Conservation (phyloP, 2,888 invertebrate species). For the Aphodius granarius region DNA sequence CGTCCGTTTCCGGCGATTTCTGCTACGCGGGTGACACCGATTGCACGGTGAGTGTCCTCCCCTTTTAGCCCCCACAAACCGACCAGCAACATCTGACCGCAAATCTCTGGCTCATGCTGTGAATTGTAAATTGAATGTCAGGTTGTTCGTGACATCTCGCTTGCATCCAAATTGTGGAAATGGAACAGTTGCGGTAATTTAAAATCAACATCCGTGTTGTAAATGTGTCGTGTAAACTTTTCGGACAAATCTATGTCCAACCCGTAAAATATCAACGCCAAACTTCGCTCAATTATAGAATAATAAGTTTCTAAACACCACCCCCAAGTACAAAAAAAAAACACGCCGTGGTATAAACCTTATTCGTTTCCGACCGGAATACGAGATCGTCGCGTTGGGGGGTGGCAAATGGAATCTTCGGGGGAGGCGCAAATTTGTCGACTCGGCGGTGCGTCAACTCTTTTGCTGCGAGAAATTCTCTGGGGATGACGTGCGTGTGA, state of each 20-base stretch:
- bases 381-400: not conserved
- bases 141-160: not conserved
- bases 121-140: not conserved
- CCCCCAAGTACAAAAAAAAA: not conserved
- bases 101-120: not conserved
- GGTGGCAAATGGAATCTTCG: not conserved
- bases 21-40: conserved; percentile 89
- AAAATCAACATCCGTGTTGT: too few relatives aligned
- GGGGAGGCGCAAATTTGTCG: not conserved
- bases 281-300: not conserved
- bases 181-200: too few relatives aligned
- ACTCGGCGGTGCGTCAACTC: not conserved
- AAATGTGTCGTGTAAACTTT: too few relatives aligned
- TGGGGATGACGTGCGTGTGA: not conserved
- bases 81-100: too few relatives aligned
- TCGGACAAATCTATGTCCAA: too few relatives aligned
- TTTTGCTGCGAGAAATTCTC: not conserved
- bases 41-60: conserved; percentile 70
- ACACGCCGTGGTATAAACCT: not conserved
- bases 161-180: not conserved
- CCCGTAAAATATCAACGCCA: too few relatives aligned
- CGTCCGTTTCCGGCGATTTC: conserved; percentile 89
- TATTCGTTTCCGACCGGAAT: not conserved
- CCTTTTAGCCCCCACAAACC: too few relatives aligned
- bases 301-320: not conserved